These are phyloP conservation scores for Orthosia gothica DNA, from an alignment of 2,888 invertebrate genomes.

Conservation along the genomic window DNA sequence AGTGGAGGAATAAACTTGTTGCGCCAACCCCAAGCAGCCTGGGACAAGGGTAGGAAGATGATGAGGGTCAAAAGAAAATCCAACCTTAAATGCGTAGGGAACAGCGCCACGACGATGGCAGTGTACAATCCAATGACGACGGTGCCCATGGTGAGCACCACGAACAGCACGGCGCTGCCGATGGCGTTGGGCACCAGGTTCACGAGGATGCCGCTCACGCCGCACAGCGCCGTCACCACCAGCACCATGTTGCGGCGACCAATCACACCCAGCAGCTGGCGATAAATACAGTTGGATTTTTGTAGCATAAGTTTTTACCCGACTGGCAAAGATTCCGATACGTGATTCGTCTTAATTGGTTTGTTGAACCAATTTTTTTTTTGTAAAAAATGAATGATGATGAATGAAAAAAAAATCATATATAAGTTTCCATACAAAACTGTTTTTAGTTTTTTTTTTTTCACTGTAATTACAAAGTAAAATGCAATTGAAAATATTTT, in stretches of 20 bases:
- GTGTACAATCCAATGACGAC: conserved; percentile 88
- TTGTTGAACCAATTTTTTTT: too few relatives aligned
- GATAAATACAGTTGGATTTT: neutral
- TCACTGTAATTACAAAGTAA: too few relatives aligned
- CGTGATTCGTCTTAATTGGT: too few relatives aligned
- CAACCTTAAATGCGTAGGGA: conserved; percentile 89
- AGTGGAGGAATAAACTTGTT: too few relatives aligned
- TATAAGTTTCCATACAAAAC: too few relatives aligned
- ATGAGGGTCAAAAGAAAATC: neutral
- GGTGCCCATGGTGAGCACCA: conserved; percentile 83
- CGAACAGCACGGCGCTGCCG: conserved; percentile 90
- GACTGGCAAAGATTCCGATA: too few relatives aligned
- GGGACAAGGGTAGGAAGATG: too few relatives aligned
- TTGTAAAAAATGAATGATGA: too few relatives aligned
- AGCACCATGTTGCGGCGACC: conserved; percentile 91
- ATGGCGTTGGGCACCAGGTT: conserved; percentile 92
- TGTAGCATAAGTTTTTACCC: neutral
- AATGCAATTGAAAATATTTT: too few relatives aligned
- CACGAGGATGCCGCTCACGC: conserved; percentile 89
- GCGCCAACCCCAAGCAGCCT: too few relatives aligned
- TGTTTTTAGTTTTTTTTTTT: too few relatives aligned
- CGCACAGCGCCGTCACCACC: conserved; percentile 85
- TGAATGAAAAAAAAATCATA: too few relatives aligned
- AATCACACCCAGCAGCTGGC: conserved; percentile 70
- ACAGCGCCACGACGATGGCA: conserved; percentile 90